phyloP scores from a whole-genome alignment of 2,888 invertebrate species.

The Pelosia muscerda region DNA sequence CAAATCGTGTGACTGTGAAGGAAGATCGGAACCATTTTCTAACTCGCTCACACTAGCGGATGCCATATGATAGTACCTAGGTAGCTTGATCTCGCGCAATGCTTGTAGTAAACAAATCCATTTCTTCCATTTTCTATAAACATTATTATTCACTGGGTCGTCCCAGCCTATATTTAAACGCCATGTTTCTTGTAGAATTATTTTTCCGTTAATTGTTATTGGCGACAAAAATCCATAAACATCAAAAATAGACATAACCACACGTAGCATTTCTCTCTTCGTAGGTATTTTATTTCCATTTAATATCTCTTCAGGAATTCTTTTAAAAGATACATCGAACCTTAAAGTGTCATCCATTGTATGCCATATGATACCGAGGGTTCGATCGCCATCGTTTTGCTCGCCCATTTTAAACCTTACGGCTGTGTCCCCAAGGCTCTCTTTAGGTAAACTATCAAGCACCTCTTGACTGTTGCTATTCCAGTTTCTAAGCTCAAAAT shows the following conservation, averaged over 20 bases:
- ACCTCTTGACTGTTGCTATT: background rate
- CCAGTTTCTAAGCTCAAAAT: background rate
- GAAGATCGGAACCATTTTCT: too few relatives aligned
- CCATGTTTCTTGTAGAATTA: background rate
- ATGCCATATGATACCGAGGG: constrained; percentile 27
- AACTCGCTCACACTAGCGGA: too few relatives aligned
- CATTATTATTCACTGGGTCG: background rate
- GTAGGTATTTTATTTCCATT: background rate
- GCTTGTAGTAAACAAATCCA: too few relatives aligned
- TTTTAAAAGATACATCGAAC: constrained; percentile 25
- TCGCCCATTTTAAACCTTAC: constrained; percentile 32
- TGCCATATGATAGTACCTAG: too few relatives aligned
- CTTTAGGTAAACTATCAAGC: constrained; percentile 1
- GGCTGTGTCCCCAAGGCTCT: constrained; percentile 6
- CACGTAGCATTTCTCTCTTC: background rate
- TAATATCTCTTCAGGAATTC: too few relatives aligned
- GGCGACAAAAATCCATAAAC: background rate
- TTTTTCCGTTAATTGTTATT: background rate
- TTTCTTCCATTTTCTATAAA: too few relatives aligned
- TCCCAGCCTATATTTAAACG: background rate
- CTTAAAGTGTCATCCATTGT: constrained; percentile 17
- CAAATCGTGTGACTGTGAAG: too few relatives aligned
- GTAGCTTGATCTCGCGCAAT: too few relatives aligned
- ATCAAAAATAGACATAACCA: constrained; percentile 10
- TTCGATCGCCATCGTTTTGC: constrained; percentile 26